Base-by-base conservation (phyloP, 2,797 vertebrate species). In the Danio tinwini region DNA sequence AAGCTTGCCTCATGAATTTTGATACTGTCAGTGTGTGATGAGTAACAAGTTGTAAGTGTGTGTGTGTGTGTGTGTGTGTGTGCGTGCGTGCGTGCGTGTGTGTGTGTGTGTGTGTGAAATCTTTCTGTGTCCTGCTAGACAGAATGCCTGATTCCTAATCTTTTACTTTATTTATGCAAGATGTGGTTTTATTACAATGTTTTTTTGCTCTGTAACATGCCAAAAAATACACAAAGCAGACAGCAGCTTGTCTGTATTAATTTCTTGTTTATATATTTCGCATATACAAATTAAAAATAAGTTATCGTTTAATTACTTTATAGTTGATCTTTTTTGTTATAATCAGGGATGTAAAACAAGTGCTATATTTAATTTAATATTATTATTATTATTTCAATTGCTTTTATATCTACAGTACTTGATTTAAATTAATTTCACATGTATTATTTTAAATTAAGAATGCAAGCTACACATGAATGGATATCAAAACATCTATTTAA, bases 21-120 rank as follows among this genome's bases (percentile, higher is more conserved):
- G 61, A 61, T 61, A 69, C 21, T n/a, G 55, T 58, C 59, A 73
- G 45, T 42, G n/a, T 69, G 29, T 69, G 21, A 61, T 68, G 44
- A 39, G 17, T 56, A 59, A 21, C 37, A 69, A 10, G 40, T 53
- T 44, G 37, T 16, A 76, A 4, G 63, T 5, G 16, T 63, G 62
- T 42, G 11, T 39, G 42, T 16, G 40, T 65, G 17, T 45, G 44
- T 29, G 29, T 29, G 29, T 29, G 29, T 29, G 29, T 29, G 44
- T 65, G 40, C 12, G 44, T 9, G 10, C 64, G n/a, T 44, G 16
- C 64, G 29, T 16, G 40, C 65, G 17, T 45, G 44, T 29, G 29
- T 1, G n/a, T n/a, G n/a, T n/a, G n/a, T n/a, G 44, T 65, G 19
- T 37, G 40, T 11, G 39, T 65, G n/a, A 44, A 44, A 44, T 65